Conservation (phyloP, 2,113 vertebrate genomes). For the Apteryx mantelli region DNA sequence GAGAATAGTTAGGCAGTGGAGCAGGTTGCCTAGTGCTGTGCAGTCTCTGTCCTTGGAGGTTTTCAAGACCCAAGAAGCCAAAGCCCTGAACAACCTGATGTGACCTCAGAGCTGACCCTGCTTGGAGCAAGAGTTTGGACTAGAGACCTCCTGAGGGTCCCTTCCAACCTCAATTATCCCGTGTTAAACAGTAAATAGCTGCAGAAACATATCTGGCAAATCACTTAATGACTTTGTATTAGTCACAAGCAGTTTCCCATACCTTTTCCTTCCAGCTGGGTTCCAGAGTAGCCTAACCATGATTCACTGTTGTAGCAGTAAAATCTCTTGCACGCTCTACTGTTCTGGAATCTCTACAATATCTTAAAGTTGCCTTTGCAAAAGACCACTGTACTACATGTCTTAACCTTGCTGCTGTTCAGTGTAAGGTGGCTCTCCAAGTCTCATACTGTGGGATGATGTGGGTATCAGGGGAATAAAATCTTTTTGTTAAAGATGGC, state of each 20-base stretch:
- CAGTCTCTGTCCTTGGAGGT: not conserved
- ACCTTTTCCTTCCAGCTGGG: not conserved
- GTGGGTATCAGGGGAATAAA: not conserved
- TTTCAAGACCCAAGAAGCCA: not conserved
- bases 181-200: not conserved
- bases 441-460: not conserved
- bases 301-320: not conserved
- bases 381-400: not conserved
- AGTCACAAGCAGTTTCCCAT: not conserved
- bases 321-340: not conserved
- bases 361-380: not conserved
- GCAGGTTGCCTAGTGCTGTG: not conserved
- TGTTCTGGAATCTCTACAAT: not conserved
- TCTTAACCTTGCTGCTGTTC: not conserved
- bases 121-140: not conserved
- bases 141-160: not conserved
- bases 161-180: not conserved
- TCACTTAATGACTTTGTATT: not conserved
- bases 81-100: not conserved
- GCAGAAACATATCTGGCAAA: not conserved
- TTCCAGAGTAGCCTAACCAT: not conserved
- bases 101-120: not conserved
- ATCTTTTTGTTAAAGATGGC: not conserved
- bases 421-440: not conserved
- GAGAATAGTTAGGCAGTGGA: not conserved